These are phyloP conservation scores for Chaitophorus viminalis DNA, from an alignment of 2,888 invertebrate genomes.

Conservation along the genomic window DNA sequence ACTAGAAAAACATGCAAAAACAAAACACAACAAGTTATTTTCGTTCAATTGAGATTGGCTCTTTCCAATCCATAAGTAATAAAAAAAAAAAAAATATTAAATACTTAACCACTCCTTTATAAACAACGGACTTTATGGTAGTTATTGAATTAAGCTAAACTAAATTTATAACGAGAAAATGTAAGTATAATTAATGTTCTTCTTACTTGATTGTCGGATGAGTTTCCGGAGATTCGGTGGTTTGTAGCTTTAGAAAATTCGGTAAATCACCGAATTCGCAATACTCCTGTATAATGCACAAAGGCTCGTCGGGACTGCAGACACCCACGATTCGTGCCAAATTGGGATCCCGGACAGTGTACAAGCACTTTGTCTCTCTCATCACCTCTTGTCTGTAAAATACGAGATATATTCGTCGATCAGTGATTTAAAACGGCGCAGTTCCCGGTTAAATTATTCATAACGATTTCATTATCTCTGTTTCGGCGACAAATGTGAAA, in stretches of 20 bases:
- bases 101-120: neutral
- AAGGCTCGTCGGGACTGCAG: conserved; percentile 82
- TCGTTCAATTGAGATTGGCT: neutral
- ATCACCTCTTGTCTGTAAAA: conserved; percentile 82
- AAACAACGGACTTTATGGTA: neutral
- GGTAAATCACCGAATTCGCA: conserved; percentile 84
- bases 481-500: no score
- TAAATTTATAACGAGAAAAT: neutral
- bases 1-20: no score
- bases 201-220: conserved; percentile 62
- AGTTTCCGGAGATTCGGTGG: conserved; percentile 35
- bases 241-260: conserved; percentile 65
- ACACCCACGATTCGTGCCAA: conserved; percentile 84
- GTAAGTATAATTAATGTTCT: neutral
- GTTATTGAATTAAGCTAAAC: neutral
- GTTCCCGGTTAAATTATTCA: neutral
- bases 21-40: neutral
- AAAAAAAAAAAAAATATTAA: no score
- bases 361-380: conserved; percentile 86
- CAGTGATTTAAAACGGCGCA: neutral
- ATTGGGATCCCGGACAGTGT: conserved; percentile 84
- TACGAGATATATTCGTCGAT: neutral
- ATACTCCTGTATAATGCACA: conserved; percentile 89
- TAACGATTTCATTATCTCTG: neutral
- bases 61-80: neutral